Conservation (phyloP, 2,888 invertebrate genomes). For the Erynnis tages region DNA sequence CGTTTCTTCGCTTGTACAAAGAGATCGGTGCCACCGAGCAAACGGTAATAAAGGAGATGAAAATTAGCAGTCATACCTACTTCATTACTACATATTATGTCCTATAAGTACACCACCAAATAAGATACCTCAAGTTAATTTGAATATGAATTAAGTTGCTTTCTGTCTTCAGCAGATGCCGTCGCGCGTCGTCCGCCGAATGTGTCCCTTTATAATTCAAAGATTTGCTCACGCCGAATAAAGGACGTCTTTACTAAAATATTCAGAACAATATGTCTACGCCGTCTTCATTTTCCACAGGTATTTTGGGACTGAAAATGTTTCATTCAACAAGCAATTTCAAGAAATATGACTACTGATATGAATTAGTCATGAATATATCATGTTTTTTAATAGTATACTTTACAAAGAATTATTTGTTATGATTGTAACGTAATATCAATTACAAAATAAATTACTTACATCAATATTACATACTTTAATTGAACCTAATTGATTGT, state of each 20-base stretch:
- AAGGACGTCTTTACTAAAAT: slow-evolving; percentile 63
- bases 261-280: slow-evolving; percentile 49
- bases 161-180: slow-evolving; percentile 43
- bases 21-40: too few relatives aligned
- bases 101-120: too few relatives aligned
- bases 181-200: slow-evolving; percentile 50
- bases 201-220: slow-evolving; percentile 72
- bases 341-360: background rate
- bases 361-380: background rate
- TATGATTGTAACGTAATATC: too few relatives aligned
- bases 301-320: slow-evolving; percentile 16
- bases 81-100: too few relatives aligned
- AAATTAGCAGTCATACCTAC: too few relatives aligned
- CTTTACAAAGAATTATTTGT: too few relatives aligned
- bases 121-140: slow-evolving; percentile 61
- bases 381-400: too few relatives aligned
- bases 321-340: slow-evolving; percentile 1
- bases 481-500: too few relatives aligned
- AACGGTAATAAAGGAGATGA: too few relatives aligned
- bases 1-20: too few relatives aligned
- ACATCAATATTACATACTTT: too few relatives aligned
- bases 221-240: slow-evolving; percentile 69
- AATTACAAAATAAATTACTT: too few relatives aligned
- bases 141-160: slow-evolving; percentile 70
- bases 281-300: slow-evolving; percentile 28